A percentile compares a stretch with the other conserved stretches of the same genome.
Evolutionary conservation across 2,888 invertebrate genomes (phyloP).

Genomic region (Latrodectus elegans): DNA sequence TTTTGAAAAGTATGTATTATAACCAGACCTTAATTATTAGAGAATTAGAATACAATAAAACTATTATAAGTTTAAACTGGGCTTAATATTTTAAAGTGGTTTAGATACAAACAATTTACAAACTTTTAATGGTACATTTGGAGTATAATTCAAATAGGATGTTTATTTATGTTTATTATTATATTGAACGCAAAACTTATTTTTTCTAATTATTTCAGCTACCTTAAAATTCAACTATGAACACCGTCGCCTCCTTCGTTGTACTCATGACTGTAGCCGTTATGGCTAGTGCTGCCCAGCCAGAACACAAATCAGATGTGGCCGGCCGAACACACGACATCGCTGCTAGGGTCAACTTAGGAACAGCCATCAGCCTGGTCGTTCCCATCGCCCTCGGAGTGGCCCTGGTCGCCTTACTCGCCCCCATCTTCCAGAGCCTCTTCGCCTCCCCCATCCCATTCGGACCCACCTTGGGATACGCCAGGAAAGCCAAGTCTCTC

Average conservation of each 20-base stretch:
- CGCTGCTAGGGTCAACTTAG: constrained; percentile 49
- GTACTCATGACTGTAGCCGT: constrained; percentile 18
- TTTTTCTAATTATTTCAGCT: not conserved
- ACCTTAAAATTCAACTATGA: constrained; percentile 25
- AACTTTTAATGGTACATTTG: too few relatives aligned
- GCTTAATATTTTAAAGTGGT: too few relatives aligned
- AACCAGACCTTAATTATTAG: too few relatives aligned
- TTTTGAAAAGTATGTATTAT: too few relatives aligned
- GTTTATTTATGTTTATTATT: too few relatives aligned
- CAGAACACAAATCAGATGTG: constrained; percentile 12
- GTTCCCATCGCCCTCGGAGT: constrained; percentile 61
- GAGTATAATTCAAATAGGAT: too few relatives aligned
- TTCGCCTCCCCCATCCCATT: constrained; percentile 59
- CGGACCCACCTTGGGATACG: constrained; percentile 40
- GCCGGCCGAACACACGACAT: constrained; percentile 39
- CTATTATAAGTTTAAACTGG: too few relatives aligned
- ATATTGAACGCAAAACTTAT: too few relatives aligned
- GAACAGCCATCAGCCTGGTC: constrained; percentile 58
- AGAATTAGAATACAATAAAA: too few relatives aligned
- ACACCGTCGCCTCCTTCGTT: not conserved
- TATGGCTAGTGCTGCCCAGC: constrained; percentile 4
- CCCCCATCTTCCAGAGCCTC: constrained; percentile 58
- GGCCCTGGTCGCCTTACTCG: constrained; percentile 51
- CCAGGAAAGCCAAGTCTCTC: constrained; percentile 48
- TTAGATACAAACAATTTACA: too few relatives aligned